These are phyloP conservation scores for Melanostoma mellinum DNA, from an alignment of 2,888 invertebrate species.

Conservation along the genomic window DNA sequence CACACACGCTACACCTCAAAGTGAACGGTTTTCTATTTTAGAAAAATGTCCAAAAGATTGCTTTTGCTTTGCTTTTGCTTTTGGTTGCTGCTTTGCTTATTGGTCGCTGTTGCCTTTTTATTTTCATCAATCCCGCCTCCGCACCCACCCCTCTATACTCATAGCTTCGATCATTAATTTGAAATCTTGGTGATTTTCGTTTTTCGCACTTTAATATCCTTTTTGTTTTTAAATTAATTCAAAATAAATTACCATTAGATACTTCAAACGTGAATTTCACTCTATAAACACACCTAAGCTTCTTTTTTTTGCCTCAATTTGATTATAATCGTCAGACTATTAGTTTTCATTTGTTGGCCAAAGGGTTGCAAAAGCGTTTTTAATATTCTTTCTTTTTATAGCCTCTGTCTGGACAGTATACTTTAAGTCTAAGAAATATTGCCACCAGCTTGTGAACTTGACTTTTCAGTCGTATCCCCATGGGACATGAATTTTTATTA, in stretches of 20 bases:
- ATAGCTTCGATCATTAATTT: constrained; percentile 45
- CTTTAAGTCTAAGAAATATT: not conserved
- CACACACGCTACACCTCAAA: constrained; percentile 49
- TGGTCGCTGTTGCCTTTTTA: constrained; percentile 34
- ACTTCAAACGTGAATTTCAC: constrained; percentile 46
- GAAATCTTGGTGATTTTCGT: constrained; percentile 48
- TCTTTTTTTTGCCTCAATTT: not conserved
- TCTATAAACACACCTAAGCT: constrained; percentile 21
- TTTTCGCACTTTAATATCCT: constrained; percentile 49
- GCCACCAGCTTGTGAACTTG: constrained; percentile 17
- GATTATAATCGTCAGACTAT: no score
- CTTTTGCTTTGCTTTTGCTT: not conserved
- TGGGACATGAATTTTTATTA: constrained; percentile 13
- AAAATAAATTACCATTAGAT: constrained; percentile 39
- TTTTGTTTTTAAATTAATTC: constrained; percentile 34
- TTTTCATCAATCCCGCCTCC: constrained; percentile 4
- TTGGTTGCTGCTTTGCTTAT: constrained; percentile 23
- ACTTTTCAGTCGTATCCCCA: constrained; percentile 22
- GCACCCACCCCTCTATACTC: not conserved
- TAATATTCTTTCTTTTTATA: no score
- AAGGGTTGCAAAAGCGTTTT: no score
- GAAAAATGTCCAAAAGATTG: constrained; percentile 69
- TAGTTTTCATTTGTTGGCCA: not conserved
- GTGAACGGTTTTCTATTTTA: constrained; percentile 65
- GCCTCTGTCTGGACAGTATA: constrained; percentile 9